Evolutionary conservation across 2,113 vertebrate species (phyloP).

Genomic region (Clarias magur): DNA sequence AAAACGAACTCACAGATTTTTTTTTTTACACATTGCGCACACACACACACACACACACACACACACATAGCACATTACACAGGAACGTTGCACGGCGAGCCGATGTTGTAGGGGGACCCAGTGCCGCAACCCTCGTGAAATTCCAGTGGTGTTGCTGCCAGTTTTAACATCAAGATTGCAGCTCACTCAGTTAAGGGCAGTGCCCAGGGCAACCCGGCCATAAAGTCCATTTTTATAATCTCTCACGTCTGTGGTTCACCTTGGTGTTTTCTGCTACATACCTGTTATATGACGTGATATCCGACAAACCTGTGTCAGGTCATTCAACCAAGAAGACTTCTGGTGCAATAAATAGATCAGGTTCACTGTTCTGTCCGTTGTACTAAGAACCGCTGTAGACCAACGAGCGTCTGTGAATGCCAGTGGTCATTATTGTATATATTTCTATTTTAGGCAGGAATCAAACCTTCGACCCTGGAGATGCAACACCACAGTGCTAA

Average conservation of each 20-base stretch:
- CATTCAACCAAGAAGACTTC: background rate
- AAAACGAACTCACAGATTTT: background rate
- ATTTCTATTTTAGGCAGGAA: too few species aligned
- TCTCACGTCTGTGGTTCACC: constrained; percentile 14
- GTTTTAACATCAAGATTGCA: constrained; percentile 22
- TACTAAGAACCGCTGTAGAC: too few species aligned
- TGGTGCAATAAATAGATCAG: background rate
- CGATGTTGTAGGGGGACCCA: background rate
- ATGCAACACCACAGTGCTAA: too few species aligned
- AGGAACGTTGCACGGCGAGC: background rate
- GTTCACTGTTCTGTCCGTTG: background rate
- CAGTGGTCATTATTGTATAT: too few species aligned
- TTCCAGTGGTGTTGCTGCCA: constrained; percentile 7
- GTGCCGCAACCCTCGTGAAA: background rate
- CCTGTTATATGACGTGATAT: constrained; percentile 2
- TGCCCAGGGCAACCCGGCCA: constrained; percentile 13
- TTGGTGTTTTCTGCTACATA: background rate
- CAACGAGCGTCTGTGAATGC: too few species aligned
- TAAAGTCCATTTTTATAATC: constrained; percentile 27
- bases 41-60: background rate
- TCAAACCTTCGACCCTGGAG: too few species aligned
- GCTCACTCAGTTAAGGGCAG: constrained; percentile 11
- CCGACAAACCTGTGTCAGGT: background rate
- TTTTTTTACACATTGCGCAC: background rate
- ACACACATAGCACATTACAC: background rate